Conservation (phyloP, 2,113 vertebrate genomes). For the Boulengeromyrus knoepffleri region DNA sequence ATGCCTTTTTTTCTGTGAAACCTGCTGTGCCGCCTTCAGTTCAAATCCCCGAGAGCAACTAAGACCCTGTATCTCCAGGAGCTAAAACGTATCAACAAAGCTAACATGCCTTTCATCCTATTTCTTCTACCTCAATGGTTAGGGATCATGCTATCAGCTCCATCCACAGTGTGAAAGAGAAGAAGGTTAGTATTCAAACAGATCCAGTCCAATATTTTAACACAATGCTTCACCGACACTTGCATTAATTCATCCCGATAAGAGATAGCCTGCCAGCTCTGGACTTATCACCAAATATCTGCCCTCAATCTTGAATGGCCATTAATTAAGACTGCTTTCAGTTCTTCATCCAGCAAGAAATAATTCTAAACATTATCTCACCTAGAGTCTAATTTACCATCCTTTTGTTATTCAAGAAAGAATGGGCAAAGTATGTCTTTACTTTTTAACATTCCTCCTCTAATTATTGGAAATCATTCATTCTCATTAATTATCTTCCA, state of each 20-base stretch:
- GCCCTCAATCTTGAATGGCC: neutral
- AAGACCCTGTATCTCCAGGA: constrained; percentile 26
- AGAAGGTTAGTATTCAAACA: constrained; percentile 18
- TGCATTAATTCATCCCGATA: constrained; percentile 4
- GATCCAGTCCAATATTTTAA: constrained; percentile 25
- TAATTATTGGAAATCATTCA: constrained; percentile 1
- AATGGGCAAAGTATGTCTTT: neutral
- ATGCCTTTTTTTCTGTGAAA: constrained; percentile 19
- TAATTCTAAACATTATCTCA: constrained; percentile 12
- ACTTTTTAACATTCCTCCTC: neutral
- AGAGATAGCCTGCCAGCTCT: neutral
- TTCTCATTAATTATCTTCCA: neutral
- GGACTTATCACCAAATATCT: neutral
- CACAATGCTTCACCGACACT: constrained; percentile 24
- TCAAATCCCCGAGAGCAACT: constrained; percentile 20
- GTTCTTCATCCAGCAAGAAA: constrained; percentile 11
- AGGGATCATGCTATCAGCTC: constrained; percentile 26
- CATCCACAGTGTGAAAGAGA: constrained; percentile 18
- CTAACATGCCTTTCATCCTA: constrained; percentile 28
- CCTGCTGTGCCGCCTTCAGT: neutral
- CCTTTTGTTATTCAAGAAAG: neutral
- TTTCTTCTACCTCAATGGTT: constrained; percentile 24
- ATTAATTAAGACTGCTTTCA: constrained; percentile 28
- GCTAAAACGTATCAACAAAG: constrained; percentile 27
- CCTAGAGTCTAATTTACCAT: constrained; percentile 16